These are phyloP conservation scores for Heterotilapia buettikoferi DNA, from an alignment of 2,113 vertebrate genomes.

Conservation along the genomic window DNA sequence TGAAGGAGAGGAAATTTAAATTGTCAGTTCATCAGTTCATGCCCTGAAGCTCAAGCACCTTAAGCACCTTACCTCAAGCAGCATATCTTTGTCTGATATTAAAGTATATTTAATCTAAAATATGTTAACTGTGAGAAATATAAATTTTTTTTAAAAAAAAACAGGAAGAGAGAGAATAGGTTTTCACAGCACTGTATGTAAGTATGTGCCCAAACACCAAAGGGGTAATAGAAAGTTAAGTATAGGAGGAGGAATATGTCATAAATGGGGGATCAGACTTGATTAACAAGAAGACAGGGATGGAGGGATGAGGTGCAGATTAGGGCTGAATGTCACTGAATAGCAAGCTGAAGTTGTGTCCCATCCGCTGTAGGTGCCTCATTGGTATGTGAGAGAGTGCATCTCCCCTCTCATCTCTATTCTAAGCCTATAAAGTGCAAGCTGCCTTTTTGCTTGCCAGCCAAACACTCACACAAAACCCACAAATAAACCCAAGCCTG, in stretches of 20 bases:
- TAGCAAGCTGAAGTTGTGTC: not conserved
- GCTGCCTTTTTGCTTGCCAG: constrained; percentile 4
- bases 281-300: not conserved
- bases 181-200: not conserved
- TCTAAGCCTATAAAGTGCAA: constrained; percentile 34
- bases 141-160: not conserved
- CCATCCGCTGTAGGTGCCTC: constrained; percentile 24
- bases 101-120: not conserved
- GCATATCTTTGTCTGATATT: not conserved
- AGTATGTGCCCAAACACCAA: not conserved
- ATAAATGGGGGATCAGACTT: not conserved
- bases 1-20: not conserved
- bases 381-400: constrained; percentile 50
- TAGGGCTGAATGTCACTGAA: not conserved
- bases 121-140: not conserved
- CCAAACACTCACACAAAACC: not conserved
- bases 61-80: too few relatives aligned
- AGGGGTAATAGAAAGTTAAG: not conserved
- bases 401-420: constrained; percentile 18
- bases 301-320: not conserved
- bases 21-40: not conserved
- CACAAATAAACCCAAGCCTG: not conserved
- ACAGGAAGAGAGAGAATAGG: not conserved
- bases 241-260: not conserved
- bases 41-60: not conserved